Base-by-base conservation (phyloP, 2,888 invertebrate species). In the Brachyopa scutellaris region DNA sequence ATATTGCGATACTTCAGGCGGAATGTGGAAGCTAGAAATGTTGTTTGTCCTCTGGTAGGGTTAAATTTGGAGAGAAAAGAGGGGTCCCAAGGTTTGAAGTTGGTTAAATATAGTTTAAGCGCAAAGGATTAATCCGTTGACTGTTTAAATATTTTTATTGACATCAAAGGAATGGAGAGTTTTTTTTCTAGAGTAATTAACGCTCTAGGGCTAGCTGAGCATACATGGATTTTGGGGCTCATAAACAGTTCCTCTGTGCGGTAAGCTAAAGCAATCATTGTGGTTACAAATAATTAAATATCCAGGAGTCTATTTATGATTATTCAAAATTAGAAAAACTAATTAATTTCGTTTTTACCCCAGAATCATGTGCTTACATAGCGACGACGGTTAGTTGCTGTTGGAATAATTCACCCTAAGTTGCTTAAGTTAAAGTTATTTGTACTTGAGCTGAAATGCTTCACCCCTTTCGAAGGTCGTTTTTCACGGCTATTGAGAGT, bases 1-100 rank as follows among this genome's bases (percentile, higher is more conserved):
- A 49, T 38, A 64, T 40, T 53, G 61, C 31, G 47, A 26, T 69
- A 23, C 61, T 47, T 23, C 13, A 9, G 51, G 74, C 57, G 57
- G 36, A 57, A 29, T 53, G 42, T 53, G 51, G 17, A 11, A 49
- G 36, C 47, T 55, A 9, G 8, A n/a, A 38, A 45, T 47, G 45
- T 9, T 11, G 40, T 26, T 53, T 38, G 40, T 42, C 23, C 3
- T 11, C 1, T 31, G 49, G 7, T 17, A 15, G 17, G n/a, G 19
- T 15, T 11, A 17, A 26, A 9, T 8, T 13, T n/a, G n/a, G n/a
- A n/a, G n/a, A n/a, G n/a, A n/a, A n/a, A n/a, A 64, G 7, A 49
- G n/a, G 4, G 15, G 33, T 15, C 21, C 13, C 9, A n/a, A n/a
- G 40, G 57, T 2, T n/a, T n/a, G n/a, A 19, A 19, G 38, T 51